Conservation (phyloP, 2,797 vertebrate species). For the Eutrigla gurnardus region DNA sequence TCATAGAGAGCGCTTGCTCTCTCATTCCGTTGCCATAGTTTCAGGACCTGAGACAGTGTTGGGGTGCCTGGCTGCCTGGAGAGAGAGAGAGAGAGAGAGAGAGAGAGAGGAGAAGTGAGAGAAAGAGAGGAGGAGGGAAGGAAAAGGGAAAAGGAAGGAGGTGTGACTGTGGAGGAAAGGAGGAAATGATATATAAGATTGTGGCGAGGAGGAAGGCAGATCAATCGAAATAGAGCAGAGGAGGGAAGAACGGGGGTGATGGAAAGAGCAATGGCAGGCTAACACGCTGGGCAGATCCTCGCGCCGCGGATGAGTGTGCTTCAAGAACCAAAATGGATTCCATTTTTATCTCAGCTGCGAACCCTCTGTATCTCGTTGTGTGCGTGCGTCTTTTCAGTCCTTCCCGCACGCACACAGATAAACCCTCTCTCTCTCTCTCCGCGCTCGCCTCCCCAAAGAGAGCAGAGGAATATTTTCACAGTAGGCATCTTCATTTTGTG, state of each 20-base stretch:
- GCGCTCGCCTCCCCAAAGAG: conserved; percentile 46
- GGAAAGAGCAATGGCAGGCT: conserved; percentile 73
- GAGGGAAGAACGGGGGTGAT: conserved; percentile 82
- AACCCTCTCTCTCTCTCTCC: conserved; percentile 19
- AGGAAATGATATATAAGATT: conserved; percentile 54
- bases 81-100: conserved; percentile 85
- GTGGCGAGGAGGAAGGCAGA: conserved; percentile 48
- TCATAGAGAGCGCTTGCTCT: conserved; percentile 96
- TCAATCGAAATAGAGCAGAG: conserved; percentile 69
- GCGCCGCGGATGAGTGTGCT: conserved; percentile 64
- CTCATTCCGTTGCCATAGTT: conserved; percentile 99
- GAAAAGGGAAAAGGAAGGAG: conserved; percentile 54
- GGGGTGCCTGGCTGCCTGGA: conserved; percentile 93
- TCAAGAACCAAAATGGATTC: conserved; percentile 82
- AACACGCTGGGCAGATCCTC: conserved; percentile 61
- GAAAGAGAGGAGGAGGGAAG: conserved; percentile 57
- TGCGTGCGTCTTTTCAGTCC: conserved; percentile 52
- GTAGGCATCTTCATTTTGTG: conserved; percentile 58
- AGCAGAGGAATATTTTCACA: conserved; percentile 75
- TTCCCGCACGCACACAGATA: conserved; percentile 18
- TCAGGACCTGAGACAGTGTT: conserved; percentile 95
- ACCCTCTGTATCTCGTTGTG: conserved; percentile 65
- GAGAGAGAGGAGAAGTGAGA: conserved; percentile 84
- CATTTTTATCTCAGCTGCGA: conserved; percentile 80
- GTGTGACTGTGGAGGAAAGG: conserved; percentile 44